These are phyloP conservation scores for Orgyia antiqua DNA, from an alignment of 2,888 invertebrate species.

Conservation along the genomic window DNA sequence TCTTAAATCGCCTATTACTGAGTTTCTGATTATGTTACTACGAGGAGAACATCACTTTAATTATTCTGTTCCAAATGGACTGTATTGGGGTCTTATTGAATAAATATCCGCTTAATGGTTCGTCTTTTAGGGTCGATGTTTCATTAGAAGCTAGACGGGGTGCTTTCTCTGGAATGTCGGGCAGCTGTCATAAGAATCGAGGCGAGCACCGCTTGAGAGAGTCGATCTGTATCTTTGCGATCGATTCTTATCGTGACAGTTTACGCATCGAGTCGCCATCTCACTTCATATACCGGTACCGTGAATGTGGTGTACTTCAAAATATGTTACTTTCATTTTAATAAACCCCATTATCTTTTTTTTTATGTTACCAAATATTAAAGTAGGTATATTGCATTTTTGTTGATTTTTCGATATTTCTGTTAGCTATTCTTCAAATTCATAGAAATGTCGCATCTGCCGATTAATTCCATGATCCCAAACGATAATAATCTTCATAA, in stretches of 20 bases:
- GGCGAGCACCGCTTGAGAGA: conserved; percentile 42
- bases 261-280: conserved; percentile 62
- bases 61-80: conserved; percentile 32
- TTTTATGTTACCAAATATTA: too few relatives aligned
- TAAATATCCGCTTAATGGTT: conserved; percentile 31
- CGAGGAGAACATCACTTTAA: conserved; percentile 29
- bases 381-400: too few relatives aligned
- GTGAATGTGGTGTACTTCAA: too few relatives aligned
- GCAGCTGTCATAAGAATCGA: conserved; percentile 47
- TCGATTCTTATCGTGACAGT: conserved; percentile 70
- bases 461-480: too few relatives aligned
- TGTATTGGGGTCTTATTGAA: conserved; percentile 15
- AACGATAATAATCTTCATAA: too few relatives aligned
- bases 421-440: too few relatives aligned
- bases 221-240: conserved; percentile 58
- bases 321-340: too few relatives aligned
- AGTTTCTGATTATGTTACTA: conserved; percentile 34
- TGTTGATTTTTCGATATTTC: too few relatives aligned
- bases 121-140: conserved; percentile 37
- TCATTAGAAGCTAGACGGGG: conserved; percentile 23
- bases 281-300: conserved; percentile 40
- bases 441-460: too few relatives aligned
- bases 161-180: conserved; percentile 52
- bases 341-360: too few relatives aligned
- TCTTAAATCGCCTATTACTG: conserved; percentile 18